Evolutionary conservation across 2,113 vertebrate species (phyloP).

Genomic region (Oceanodroma tethys): DNA sequence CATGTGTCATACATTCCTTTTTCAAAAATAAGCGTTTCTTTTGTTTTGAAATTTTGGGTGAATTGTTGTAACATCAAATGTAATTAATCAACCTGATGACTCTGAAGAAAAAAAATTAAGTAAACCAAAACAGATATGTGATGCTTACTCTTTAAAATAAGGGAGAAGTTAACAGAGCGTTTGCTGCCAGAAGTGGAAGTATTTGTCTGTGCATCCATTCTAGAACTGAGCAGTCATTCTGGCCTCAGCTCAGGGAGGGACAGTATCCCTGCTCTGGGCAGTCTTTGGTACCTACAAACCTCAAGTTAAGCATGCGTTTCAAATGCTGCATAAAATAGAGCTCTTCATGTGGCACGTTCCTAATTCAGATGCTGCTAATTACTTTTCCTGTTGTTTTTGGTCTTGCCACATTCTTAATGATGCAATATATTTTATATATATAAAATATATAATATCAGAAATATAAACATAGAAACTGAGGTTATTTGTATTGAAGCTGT

Average conservation of each 20-base stretch:
- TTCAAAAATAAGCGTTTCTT: background rate
- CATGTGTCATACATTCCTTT: background rate
- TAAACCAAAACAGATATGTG: background rate
- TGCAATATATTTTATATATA: background rate
- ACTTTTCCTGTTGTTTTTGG: background rate
- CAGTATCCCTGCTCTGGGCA: background rate
- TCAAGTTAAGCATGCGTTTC: background rate
- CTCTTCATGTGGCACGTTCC: background rate
- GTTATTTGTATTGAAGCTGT: background rate
- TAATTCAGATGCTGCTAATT: background rate
- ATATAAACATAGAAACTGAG: background rate
- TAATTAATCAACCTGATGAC: background rate
- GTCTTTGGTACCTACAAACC: background rate
- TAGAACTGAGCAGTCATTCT: background rate
- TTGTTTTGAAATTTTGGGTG: background rate
- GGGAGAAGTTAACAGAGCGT: rapidly evolving
- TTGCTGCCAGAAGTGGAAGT: background rate
- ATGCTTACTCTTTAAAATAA: background rate
- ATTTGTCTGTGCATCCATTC: background rate
- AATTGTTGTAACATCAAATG: background rate
- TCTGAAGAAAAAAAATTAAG: background rate
- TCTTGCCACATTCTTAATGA: background rate
- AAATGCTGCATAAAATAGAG: background rate
- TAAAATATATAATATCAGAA: background rate
- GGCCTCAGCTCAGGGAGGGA: background rate